Conservation (phyloP, 2,888 invertebrate species). For the Oasisia sp. region DNA sequence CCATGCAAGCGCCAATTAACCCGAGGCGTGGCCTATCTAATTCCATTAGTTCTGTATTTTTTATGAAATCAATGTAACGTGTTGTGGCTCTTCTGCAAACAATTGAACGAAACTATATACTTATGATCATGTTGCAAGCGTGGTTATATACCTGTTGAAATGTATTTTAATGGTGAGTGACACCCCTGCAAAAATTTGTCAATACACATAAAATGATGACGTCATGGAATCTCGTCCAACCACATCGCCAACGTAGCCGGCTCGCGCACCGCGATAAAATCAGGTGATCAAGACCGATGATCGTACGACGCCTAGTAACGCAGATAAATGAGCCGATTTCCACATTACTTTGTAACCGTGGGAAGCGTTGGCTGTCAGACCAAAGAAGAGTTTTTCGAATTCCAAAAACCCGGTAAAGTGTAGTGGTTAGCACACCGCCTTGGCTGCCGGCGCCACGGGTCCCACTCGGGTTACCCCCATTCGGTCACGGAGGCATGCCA, state of each 20-base stretch:
- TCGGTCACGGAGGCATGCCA: too few species aligned
- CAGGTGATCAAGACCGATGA: not conserved
- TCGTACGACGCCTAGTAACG: slow-evolving; percentile 9
- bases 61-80: too few species aligned
- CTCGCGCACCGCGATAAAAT: not conserved
- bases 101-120: too few species aligned
- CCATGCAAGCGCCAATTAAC: too few species aligned
- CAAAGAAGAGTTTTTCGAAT: not conserved
- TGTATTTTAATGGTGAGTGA: not conserved
- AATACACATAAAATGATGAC: not conserved
- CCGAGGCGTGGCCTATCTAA: too few species aligned
- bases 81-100: too few species aligned
- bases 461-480: too few species aligned
- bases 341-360: not conserved
- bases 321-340: slow-evolving; percentile 12
- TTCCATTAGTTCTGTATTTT: too few species aligned
- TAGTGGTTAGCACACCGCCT: not conserved
- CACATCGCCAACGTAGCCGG: not conserved
- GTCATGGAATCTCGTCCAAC: not conserved
- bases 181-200: not conserved
- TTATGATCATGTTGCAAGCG: too few species aligned
- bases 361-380: not conserved
- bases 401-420: not conserved
- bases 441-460: too few species aligned
- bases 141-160: too few species aligned